phyloP scores from a whole-genome alignment of 1,140 invertebrate species.

The Cydia strobilella region DNA sequence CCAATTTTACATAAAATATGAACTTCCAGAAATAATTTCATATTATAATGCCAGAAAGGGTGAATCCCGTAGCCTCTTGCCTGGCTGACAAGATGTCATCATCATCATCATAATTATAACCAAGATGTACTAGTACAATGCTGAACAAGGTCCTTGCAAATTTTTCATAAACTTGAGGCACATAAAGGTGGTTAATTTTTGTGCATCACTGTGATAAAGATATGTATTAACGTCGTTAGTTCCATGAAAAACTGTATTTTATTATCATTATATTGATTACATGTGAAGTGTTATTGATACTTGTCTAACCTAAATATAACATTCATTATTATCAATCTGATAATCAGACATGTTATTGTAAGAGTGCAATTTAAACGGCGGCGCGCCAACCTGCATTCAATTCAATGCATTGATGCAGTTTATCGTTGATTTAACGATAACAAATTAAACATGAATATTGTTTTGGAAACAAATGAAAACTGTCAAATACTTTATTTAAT shows the following conservation, averaged over 20 bases:
- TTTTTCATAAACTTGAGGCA: too few relatives aligned
- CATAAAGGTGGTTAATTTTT: too few relatives aligned
- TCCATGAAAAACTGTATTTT: neutral
- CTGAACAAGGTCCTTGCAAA: too few relatives aligned
- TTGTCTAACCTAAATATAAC: slow-evolving; percentile 27
- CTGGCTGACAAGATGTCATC: too few relatives aligned
- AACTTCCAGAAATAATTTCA: too few relatives aligned
- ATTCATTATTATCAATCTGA: slow-evolving; percentile 28
- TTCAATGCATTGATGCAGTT: slow-evolving; percentile 17
- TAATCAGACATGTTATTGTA: slow-evolving; percentile 29
- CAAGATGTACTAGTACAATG: too few relatives aligned
- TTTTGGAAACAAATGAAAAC: slow-evolving; percentile 33
- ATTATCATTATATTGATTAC: neutral
- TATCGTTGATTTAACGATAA: neutral
- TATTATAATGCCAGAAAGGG: too few relatives aligned
- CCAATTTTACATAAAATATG: too few relatives aligned
- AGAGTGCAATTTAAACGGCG: slow-evolving; percentile 10
- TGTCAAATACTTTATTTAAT: slow-evolving; percentile 7
- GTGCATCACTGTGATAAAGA: too few relatives aligned
- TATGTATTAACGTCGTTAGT: neutral
- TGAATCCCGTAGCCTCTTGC: too few relatives aligned
- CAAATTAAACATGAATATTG: neutral
- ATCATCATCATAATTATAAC: too few relatives aligned
- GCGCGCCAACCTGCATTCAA: slow-evolving; percentile 3
- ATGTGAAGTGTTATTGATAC: slow-evolving; percentile 8